Evolutionary conservation across 2,888 invertebrate genomes (phyloP).

Genomic region (Corythucha ciliata): DNA sequence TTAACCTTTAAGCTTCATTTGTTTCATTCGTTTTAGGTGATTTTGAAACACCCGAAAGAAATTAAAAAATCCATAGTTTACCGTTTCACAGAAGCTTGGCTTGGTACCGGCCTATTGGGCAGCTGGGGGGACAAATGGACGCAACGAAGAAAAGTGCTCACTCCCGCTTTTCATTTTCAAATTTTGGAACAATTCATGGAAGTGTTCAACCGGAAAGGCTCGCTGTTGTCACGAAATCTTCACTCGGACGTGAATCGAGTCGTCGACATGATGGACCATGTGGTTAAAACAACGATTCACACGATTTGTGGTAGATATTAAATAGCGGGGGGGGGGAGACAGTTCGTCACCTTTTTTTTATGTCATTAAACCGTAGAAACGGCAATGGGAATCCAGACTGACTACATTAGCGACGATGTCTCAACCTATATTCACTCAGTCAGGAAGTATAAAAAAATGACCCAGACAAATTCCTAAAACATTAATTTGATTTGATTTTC

Average conservation of each 20-base stretch:
- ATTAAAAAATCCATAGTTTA: constrained; percentile 42
- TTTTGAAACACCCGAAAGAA: constrained; percentile 40
- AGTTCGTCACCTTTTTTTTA: too few relatives aligned
- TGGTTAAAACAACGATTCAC: too few relatives aligned
- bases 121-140: constrained; percentile 62
- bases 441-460: background rate
- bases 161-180: constrained; percentile 78
- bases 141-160: constrained; percentile 71
- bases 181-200: constrained; percentile 76
- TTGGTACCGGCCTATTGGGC: constrained; percentile 39
- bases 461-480: too few relatives aligned
- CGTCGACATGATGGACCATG: too few relatives aligned
- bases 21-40: constrained; percentile 35
- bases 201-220: constrained; percentile 47
- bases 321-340: too few relatives aligned
- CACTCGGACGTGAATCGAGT: too few relatives aligned
- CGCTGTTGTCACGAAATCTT: too few relatives aligned
- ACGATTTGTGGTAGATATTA: too few relatives aligned
- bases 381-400: background rate
- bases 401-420: background rate
- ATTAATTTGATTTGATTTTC: too few relatives aligned
- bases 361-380: background rate
- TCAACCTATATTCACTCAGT: background rate
- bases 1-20: background rate
- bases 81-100: constrained; percentile 39